phyloP scores from a whole-genome alignment of 2,797 vertebrate species.

The Podarcis lilfordi region DNA sequence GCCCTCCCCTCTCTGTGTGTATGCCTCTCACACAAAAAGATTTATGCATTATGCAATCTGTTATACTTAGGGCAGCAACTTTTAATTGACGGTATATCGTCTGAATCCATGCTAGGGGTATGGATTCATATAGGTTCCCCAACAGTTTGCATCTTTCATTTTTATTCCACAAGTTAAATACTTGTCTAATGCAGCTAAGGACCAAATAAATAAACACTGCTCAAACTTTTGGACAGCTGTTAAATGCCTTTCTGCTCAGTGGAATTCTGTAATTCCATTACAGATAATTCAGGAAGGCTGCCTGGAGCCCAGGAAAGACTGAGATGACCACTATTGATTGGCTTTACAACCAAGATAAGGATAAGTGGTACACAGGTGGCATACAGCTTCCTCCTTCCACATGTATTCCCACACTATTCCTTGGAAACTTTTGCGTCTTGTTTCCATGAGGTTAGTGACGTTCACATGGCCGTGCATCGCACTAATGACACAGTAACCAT shows the following conservation, averaged over 20 bases:
- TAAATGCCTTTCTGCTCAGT: not conserved
- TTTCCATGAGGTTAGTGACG: not conserved
- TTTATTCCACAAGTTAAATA: slow-evolving; percentile 12
- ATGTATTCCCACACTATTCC: not conserved
- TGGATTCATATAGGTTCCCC: not conserved
- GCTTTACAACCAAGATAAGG: not conserved
- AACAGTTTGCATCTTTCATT: not conserved
- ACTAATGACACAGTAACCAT: not conserved
- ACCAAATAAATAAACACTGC: not conserved
- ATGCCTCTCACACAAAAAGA: too few relatives aligned
- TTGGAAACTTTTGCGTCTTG: not conserved
- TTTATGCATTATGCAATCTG: not conserved
- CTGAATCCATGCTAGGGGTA: not conserved
- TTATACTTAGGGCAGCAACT: not conserved
- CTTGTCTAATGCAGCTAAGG: not conserved
- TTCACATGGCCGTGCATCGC: too few relatives aligned
- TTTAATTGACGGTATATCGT: not conserved
- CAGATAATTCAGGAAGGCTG: not conserved
- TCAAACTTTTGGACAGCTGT: not conserved
- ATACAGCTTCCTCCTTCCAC: not conserved
- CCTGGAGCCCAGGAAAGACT: not conserved
- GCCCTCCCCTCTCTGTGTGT: not conserved
- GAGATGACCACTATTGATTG: not conserved
- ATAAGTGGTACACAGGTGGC: not conserved
- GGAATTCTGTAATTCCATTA: not conserved